phyloP scores from a whole-genome alignment of 2,888 invertebrate genomes.

The Heliconius cydno region DNA sequence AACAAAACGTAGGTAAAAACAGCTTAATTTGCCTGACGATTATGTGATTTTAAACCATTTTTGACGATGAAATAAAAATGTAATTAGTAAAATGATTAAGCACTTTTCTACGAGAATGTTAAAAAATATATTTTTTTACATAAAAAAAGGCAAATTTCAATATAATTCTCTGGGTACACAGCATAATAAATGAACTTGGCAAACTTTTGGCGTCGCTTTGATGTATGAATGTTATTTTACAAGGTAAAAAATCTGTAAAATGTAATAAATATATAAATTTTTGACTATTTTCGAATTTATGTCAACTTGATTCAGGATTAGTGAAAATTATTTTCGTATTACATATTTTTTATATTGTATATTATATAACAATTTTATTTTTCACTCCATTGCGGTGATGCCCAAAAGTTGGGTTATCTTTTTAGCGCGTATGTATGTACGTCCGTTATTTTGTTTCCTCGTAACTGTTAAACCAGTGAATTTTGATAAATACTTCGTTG shows the following conservation, averaged over 20 bases:
- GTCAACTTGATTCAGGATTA: not conserved
- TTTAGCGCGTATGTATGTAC: too few relatives aligned
- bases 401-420: too few relatives aligned
- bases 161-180: conserved; percentile 9
- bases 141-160: conserved; percentile 1
- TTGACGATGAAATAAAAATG: not conserved
- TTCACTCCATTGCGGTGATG: too few relatives aligned
- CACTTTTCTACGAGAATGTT: not conserved
- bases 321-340: not conserved
- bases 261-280: not conserved
- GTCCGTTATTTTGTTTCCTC: too few relatives aligned
- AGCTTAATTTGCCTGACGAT: not conserved
- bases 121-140: not conserved
- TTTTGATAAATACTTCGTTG: too few relatives aligned
- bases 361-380: too few relatives aligned
- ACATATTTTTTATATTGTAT: too few relatives aligned
- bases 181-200: conserved; percentile 10
- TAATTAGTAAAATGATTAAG: not conserved
- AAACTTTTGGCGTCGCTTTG: conserved; percentile 13
- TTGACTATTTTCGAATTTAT: not conserved
- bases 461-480: too few relatives aligned
- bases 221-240: conserved; percentile 11
- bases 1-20: not conserved
- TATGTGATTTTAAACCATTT: not conserved
- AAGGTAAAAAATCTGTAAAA: not conserved